A percentile compares a stretch with the other conserved stretches of the same genome.
Evolutionary conservation across 30 jellyfish, hydroid and myxozoan genomes (phyloP).

Genomic region (Hydractinia symbiolongicarpus): DNA sequence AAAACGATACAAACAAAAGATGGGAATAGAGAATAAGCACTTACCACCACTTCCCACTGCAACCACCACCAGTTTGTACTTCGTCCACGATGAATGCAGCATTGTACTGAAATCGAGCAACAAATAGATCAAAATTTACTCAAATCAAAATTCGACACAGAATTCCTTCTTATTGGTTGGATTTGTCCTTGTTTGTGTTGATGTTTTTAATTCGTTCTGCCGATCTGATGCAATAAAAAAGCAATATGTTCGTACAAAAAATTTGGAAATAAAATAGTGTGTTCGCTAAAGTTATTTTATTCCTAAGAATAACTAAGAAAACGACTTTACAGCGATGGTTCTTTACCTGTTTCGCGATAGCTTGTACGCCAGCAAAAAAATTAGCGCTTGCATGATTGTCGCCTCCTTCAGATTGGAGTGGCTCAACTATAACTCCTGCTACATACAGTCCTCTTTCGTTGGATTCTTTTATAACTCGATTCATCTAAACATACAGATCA

Average conservation of each 20-base stretch:
- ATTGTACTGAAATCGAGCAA: conserved; percentile 7
- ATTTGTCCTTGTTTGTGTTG: too few relatives aligned
- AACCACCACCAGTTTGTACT: conserved; percentile 42
- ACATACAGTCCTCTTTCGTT: conserved; percentile 64
- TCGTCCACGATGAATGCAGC: conserved; percentile 36
- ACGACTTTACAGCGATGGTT: too few relatives aligned
- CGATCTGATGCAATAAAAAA: too few relatives aligned
- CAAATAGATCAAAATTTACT: background rate
- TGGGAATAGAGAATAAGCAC: background rate
- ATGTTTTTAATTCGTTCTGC: too few relatives aligned
- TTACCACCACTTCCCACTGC: conserved; percentile 30
- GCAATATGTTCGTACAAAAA: too few relatives aligned
- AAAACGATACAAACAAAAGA: too few relatives aligned
- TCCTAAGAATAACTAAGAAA: too few relatives aligned
- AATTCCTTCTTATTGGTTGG: too few relatives aligned
- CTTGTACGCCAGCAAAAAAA: conserved; percentile 33
- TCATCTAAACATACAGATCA: conserved; percentile 31
- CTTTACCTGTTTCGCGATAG: conserved; percentile 11
- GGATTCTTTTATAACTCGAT: conserved; percentile 31
- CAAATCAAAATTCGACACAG: too few relatives aligned
- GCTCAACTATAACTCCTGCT: conserved; percentile 84
- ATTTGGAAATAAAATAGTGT: too few relatives aligned
- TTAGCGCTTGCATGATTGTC: conserved; percentile 22
- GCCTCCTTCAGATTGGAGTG: conserved; percentile 84
- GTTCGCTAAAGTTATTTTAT: too few relatives aligned